These are phyloP conservation scores for Nannospalax galili DNA, from an alignment of 2,113 vertebrate species.

Conservation along the genomic window DNA sequence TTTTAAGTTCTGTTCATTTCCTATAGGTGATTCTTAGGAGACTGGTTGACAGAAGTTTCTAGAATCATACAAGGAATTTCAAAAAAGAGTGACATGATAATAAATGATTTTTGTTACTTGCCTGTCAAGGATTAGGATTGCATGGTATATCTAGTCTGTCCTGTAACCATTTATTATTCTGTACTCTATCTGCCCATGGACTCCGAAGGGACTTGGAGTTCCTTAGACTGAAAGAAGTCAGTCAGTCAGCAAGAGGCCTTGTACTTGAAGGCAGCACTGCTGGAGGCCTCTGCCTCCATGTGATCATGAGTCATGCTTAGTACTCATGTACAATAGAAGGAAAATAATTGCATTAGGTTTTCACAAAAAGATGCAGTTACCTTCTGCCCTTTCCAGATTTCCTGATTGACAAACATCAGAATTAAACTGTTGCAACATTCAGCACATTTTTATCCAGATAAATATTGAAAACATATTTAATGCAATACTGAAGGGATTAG, in stretches of 20 bases:
- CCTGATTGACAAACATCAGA: conserved; percentile 82
- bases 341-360: conserved; percentile 19
- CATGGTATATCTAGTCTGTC: conserved; percentile 65
- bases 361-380: conserved; percentile 74
- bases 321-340: fast-evolving
- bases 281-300: conserved; percentile 72
- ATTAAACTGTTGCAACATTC: conserved; percentile 86
- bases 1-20: background rate
- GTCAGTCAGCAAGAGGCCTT: conserved; percentile 82
- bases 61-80: conserved; percentile 74
- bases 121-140: conserved; percentile 77
- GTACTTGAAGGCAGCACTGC: background rate
- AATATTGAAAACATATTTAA: conserved; percentile 90
- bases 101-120: conserved; percentile 77
- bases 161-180: conserved; percentile 66
- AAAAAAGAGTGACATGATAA: conserved; percentile 77
- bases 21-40: conserved; percentile 44
- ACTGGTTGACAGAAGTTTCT: conserved; percentile 73
- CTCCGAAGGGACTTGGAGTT: conserved; percentile 44
- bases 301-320: conserved; percentile 34
- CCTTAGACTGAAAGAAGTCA: conserved; percentile 76
- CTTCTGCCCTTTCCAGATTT: conserved; percentile 82
- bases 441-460: conserved; percentile 88
- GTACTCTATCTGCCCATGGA: conserved; percentile 62
- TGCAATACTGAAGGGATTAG: conserved; percentile 88